These are phyloP conservation scores for Salvelinus sp. DNA, from an alignment of 2,113 vertebrate species.

Conservation along the genomic window DNA sequence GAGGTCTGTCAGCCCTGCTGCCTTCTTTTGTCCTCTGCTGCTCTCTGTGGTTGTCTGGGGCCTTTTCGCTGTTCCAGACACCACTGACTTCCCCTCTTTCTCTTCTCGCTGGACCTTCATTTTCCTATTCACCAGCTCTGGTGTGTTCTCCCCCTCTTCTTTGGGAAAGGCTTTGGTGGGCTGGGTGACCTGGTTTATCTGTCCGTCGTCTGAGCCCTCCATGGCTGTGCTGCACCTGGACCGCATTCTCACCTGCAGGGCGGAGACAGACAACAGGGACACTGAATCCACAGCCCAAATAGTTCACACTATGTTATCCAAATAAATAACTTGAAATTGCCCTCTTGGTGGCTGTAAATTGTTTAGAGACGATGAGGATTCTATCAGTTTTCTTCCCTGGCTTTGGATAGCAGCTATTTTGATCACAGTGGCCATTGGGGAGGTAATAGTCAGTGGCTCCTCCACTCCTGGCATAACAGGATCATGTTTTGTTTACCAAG, in stretches of 20 bases:
- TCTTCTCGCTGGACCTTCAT: slow-evolving; percentile 57
- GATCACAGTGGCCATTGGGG: neutral
- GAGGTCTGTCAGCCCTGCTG: slow-evolving; percentile 73
- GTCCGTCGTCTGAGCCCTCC: slow-evolving; percentile 78
- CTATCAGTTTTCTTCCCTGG: neutral
- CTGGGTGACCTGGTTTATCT: slow-evolving; percentile 69
- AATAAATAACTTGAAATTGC: no score
- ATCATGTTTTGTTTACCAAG: slow-evolving; percentile 1
- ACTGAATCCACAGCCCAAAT: neutral
- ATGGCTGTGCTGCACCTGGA: slow-evolving; percentile 81
- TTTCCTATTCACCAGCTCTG: slow-evolving; percentile 49
- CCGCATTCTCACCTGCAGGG: slow-evolving; percentile 85
- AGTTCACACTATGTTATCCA: neutral
- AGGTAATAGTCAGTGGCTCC: neutral
- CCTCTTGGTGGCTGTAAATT: no score
- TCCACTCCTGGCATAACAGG: neutral
- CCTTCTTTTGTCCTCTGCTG: slow-evolving; percentile 51
- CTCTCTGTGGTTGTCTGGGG: slow-evolving; percentile 51
- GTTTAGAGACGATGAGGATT: neutral
- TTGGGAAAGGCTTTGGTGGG: slow-evolving; percentile 62
- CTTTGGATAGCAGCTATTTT: neutral
- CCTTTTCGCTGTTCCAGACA: no score
- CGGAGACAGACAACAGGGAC: no score
- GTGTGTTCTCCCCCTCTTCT: slow-evolving; percentile 46
- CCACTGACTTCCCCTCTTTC: slow-evolving; percentile 60